Conservation (phyloP, 2,888 invertebrate genomes). For the Eupithecia abbreviata region DNA sequence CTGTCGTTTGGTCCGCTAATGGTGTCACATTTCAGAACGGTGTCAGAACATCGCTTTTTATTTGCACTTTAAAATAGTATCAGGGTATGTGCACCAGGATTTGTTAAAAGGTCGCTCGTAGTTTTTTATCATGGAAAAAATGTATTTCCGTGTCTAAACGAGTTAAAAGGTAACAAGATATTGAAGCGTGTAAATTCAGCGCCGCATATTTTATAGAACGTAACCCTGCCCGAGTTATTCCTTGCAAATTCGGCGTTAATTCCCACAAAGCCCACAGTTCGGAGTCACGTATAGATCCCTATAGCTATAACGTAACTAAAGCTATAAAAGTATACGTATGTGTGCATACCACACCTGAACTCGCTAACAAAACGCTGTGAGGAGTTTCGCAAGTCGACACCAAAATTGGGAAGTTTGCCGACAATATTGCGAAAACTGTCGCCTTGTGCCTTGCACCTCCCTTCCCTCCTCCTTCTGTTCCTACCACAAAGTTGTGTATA, state of each 20-base stretch:
- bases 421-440: conserved; percentile 77
- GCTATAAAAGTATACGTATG: conserved; percentile 32
- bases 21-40: conserved; percentile 79
- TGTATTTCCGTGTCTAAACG: not conserved
- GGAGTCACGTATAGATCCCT: conserved; percentile 63
- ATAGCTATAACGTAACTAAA: conserved; percentile 24
- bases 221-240: conserved; percentile 60
- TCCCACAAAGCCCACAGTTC: conserved; percentile 73
- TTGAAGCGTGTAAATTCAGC: conserved; percentile 28
- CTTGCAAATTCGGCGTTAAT: conserved; percentile 73
- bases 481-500: not conserved
- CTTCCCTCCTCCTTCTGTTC: conserved; percentile 41
- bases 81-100: conserved; percentile 17
- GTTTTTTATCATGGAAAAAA: not conserved
- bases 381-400: conserved; percentile 82
- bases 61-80: conserved; percentile 62
- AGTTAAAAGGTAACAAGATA: not conserved
- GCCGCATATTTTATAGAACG: conserved; percentile 42
- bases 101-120: not conserved
- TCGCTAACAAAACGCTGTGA: conserved; percentile 61
- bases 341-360: conserved; percentile 63
- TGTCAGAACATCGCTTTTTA: conserved; percentile 58
- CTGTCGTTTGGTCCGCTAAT: conserved; percentile 67
- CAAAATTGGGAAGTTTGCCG: conserved; percentile 76
- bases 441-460: conserved; percentile 54